phyloP scores from a whole-genome alignment of 2,888 invertebrate genomes.

The Hyles lineata region DNA sequence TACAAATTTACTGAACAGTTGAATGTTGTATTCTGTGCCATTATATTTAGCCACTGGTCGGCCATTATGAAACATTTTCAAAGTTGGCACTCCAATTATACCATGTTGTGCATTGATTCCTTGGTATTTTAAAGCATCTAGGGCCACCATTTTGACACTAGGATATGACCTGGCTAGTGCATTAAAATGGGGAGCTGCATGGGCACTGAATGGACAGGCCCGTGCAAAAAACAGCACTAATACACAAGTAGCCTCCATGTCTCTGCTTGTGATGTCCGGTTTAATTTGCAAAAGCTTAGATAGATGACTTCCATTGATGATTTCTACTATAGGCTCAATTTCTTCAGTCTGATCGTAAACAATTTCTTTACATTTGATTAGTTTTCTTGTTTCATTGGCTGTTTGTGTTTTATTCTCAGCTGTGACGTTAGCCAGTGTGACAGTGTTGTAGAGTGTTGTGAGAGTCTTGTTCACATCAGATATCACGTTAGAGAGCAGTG shows the following conservation, averaged over 20 bases:
- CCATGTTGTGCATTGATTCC: constrained; percentile 96
- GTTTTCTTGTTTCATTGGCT: constrained; percentile 74
- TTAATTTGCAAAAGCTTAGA: constrained; percentile 87
- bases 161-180: constrained; percentile 95
- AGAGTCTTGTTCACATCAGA: constrained; percentile 79
- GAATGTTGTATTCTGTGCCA: constrained; percentile 91
- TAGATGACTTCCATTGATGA: constrained; percentile 90
- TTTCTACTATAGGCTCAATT: constrained; percentile 80
- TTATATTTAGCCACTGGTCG: constrained; percentile 93
- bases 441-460: constrained; percentile 75
- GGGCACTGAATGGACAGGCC: constrained; percentile 95
- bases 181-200: constrained; percentile 95
- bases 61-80: constrained; percentile 95
- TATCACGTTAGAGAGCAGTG: constrained; percentile 74
- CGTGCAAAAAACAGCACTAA: constrained; percentile 95
- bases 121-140: constrained; percentile 94
- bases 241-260: constrained; percentile 88
- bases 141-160: constrained; percentile 93
- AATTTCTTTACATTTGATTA: constrained; percentile 75
- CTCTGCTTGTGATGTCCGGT: constrained; percentile 87
- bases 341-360: constrained; percentile 67
- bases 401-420: constrained; percentile 67
- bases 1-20: constrained; percentile 91
- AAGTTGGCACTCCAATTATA: constrained; percentile 94
- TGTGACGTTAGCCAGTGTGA: constrained; percentile 74